Conservation (phyloP, 2,888 invertebrate genomes). For the Pilophorus perplexus region DNA sequence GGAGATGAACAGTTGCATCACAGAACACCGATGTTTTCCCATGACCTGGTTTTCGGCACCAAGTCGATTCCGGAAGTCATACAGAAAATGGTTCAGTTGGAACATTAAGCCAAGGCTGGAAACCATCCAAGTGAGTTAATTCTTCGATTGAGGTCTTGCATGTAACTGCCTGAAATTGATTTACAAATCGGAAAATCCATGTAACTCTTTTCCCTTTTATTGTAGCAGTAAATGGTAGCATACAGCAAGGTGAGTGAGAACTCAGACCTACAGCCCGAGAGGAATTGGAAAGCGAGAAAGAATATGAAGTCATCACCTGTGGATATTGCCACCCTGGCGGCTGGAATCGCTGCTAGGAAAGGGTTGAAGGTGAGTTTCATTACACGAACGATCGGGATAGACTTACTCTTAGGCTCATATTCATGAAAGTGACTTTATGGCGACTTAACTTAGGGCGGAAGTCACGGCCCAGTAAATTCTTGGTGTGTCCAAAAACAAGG, state of each 20-base stretch:
- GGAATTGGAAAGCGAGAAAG: conserved; percentile 93
- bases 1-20: conserved; percentile 83
- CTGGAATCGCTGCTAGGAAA: conserved; percentile 87
- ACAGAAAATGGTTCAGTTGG: conserved; percentile 78
- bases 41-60: conserved; percentile 89
- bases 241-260: conserved; percentile 90
- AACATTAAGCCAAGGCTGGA: conserved; percentile 77
- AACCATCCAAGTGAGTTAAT: conserved; percentile 65
- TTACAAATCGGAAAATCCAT: no score
- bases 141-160: no score
- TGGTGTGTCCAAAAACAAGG: no score
- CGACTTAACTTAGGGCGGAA: no score
- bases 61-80: conserved; percentile 94
- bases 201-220: neutral
- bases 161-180: no score
- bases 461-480: no score
- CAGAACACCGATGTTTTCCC: conserved; percentile 91
- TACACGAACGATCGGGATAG: no score
- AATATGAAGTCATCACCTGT: conserved; percentile 76
- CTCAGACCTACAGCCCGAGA: conserved; percentile 85
- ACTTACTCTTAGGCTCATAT: no score
- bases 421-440: no score
- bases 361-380: conserved; percentile 73
- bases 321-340: conserved; percentile 84
- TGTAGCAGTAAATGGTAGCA: conserved; percentile 86